Evolutionary conservation across 2,113 vertebrate genomes (phyloP), one percentile per base, ranked within the genome.

Genomic region (Oplegnathus fasciatus): DNA sequence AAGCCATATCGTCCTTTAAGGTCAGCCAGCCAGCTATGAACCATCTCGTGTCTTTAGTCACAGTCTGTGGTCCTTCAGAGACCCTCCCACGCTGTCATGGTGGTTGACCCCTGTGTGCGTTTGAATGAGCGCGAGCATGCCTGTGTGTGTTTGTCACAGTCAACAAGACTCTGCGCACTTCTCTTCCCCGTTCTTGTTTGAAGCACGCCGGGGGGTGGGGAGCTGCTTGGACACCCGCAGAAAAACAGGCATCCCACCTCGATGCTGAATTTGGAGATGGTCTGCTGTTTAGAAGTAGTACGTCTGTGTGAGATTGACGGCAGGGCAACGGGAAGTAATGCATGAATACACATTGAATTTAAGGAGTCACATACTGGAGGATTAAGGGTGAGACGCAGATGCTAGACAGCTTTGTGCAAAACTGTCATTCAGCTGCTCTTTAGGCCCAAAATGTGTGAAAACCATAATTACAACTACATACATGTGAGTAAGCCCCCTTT

Each of bases 251-350:
- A 83, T 94, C 85, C 86, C 94, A 93, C 93, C 91, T 88, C 75
- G 1, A 24, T 92, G 95, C 83, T 87, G 88, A 94, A 95, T 94
- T 86, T 95, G 80, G 92, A 93, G 89, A 82, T 26, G 37, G 72
- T 30, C 40, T 90, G 93, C 89, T 90, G 93, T 91, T 93, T 91
- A 79, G 84, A 89, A 82, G 73, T 93, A 57, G 67, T 57, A 72
- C 4, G 54, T 50, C 26, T 22, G 84, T 94, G 93, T 84, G 88
- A 93, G 85, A 76, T 69, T 62, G 86, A 79, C 82, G 58, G 87
- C 34, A 7, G 76, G 44, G 30, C 69, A 78, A 70, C 2, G 14
- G 78, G 79, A 86, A 82, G 75, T 80, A 75, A 79, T 83, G 50
- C 46, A 75, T 2, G 55, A 76, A 70, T 62, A 79, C 80, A 88